Evolutionary conservation across 2,797 vertebrate genomes (phyloP), one percentile per base, ranked within the genome.

Genomic region (Pseudopleuronectes americanus): DNA sequence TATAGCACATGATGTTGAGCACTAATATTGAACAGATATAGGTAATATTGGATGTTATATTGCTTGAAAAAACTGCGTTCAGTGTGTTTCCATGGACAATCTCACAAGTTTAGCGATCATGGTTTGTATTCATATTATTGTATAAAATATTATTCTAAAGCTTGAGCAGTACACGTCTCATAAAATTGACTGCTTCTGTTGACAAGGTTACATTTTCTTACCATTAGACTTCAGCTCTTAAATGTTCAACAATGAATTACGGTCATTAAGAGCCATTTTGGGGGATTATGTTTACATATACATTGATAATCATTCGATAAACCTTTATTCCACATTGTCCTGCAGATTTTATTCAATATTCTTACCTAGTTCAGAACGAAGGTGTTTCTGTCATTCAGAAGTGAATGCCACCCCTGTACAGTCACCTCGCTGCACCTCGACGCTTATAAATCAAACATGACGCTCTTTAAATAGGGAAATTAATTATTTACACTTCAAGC

Each of bases 401-500:
- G 83, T 79, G 80, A 84, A 77, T 79, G 57, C 83, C 86, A 87
- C 87, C 85, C 57, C 38, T 62, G 56, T 64, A 60, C 77, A 82
- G 82, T 89, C 83, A 84, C 87, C 84, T 81, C 51, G n/a, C 80
- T 72, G 72, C 71, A 72, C 85, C 77, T 59, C 74, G 56, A 5
- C 71, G 74, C 81, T 90, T 86, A 92, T 93, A 94, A 93, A 94
- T 94, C 91, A 93, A 90, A 92, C 87, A 88, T 90, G 91, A 88
- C 88, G 64, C 83, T 87, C 90, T 90, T 92, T 93, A 94, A 94
- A 94, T 94, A 90, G 90, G 90, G 86, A 89, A 92, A 93, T 94
- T 91, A 93, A 94, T 94, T 93, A 94, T 94, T 94, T 92, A 94
- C 90, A 92, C 84, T 87, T 87, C 76, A 90, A 90, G 90, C 86